phyloP scores from a whole-genome alignment of 2,888 invertebrate species.

The Neoscelio sp. region DNA sequence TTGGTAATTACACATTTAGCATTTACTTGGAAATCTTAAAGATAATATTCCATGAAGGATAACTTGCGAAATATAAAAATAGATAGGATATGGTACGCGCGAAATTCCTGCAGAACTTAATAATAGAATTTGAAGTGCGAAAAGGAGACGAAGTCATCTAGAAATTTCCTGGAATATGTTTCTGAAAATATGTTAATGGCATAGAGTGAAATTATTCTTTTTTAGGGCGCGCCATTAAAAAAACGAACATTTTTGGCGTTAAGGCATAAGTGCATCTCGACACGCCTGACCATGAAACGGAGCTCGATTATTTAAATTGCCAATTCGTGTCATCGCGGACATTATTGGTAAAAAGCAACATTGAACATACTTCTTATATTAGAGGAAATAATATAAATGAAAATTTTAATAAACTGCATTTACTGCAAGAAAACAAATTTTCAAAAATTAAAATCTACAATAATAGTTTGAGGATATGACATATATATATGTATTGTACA shows the following conservation, averaged over 20 bases:
- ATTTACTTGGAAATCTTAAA: slow-evolving; percentile 4
- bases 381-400: too few species aligned
- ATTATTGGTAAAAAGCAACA: not conserved
- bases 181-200: not conserved
- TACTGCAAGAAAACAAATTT: too few species aligned
- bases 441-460: too few species aligned
- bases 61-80: slow-evolving; percentile 27
- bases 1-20: too few species aligned
- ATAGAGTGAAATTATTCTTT: not conserved
- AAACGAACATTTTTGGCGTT: not conserved
- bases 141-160: slow-evolving; percentile 17
- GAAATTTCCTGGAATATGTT: slow-evolving; percentile 16
- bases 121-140: slow-evolving; percentile 25
- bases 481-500: too few species aligned
- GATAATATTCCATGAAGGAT: slow-evolving; percentile 11
- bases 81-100: not conserved
- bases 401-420: too few species aligned
- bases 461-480: too few species aligned
- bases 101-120: slow-evolving; percentile 19
- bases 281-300: not conserved
- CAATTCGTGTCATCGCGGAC: not conserved
- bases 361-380: too few species aligned
- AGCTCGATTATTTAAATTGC: not conserved
- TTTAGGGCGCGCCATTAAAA: not conserved
- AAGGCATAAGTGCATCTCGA: not conserved